Evolutionary conservation across 2,888 invertebrate genomes (phyloP), one percentile per base, ranked within the genome.

Genomic region (Chaetogeoica ovagalla): DNA sequence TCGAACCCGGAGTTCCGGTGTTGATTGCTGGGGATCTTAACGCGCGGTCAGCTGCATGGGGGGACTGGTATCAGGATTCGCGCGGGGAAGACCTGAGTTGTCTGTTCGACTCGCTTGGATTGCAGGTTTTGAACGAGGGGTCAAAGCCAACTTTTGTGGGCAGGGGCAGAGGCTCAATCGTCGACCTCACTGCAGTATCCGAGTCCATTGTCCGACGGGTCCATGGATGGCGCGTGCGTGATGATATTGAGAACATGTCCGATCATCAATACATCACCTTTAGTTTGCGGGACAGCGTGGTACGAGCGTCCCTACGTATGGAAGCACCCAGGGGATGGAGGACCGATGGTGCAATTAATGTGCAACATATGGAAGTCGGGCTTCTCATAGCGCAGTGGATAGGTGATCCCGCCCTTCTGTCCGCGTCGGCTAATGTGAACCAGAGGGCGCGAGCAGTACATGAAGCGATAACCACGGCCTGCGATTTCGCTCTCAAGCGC

Each of bases 221-320:
- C 3, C 30, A 19, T 4, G 69, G 69, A 0, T 69, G 69, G 69
- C 52, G 30, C 4, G 69, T 69, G 1, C 37, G 69, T 13, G 30
- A 52, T 4, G 69, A 69, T 1, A 4, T 13, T 0, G 69, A 69
- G 5, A 69, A 21, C 55, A 19, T 19, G 19, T 69, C 55, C 0
- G 52, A 69, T 5, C 69, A 69, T 11, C 69, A 55, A 5, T 69
- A 69, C 1, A 55, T 69, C 55, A 0, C 30, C 0, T 69, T 69
- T 55, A 0, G 7, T 0, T 6, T 68, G 17, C 17, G 43, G 37
- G 39, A 19, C 21, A 17, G 0, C 0, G 4, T 1, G 1, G 30
- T 15, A 3, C 1, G 37, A 7, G 6, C 2, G 19, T 5, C 19
- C 8, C 4, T 23, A 7, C 4, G 0, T 21, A 23, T 0, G 3